Base-by-base conservation (phyloP, 2,888 invertebrate species). In the Volucella inflata region DNA sequence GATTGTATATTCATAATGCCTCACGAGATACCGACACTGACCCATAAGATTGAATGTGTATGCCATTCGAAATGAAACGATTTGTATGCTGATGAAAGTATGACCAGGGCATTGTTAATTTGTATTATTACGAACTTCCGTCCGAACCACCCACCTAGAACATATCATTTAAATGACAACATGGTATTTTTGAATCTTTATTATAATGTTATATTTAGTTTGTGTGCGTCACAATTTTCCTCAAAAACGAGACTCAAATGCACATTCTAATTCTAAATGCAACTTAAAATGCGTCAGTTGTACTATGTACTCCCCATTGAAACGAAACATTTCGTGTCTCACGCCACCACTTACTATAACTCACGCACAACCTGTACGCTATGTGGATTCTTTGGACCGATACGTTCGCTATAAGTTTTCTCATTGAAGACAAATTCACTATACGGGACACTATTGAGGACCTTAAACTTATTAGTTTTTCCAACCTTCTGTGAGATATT, bases 401-500 rank as follows among this genome's bases (percentile, higher is more conserved):
- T 92, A 78, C 94, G 93, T 55, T 94, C 94, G 21, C 93, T 93
- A 88, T 93, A 95, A 8, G 93, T 93, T 89, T 94, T 94, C 0
- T 94, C 95, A 71, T 94, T 91, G 88, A 93, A 94, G 30, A 90
- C 89, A 88, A 93, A 94, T 59, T 94, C 93, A 2, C 93, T 92
- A 87, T 93, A 94, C 0, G 93, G 91, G 2, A 94, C 91, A 11
- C 92, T 91, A 65, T 93, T 89, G 14, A 94, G 91, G 4, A 93
- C 93, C 8, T 91, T 91, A 88, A 95, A 95, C 9, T 93, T 93
- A 12, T 94, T 89, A 2, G 91, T 91, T 40, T 91, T 91, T 0
- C 94, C 94, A 81, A 95, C 93, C 89, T 93, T 94, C 87, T 94
- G 94, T 0, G 95, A 94, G 83, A 92, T 93, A 51, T 89, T 89